Evolutionary conservation across 2,113 vertebrate species (phyloP).

Genomic region (Cyphomyrus discorhynchus): DNA sequence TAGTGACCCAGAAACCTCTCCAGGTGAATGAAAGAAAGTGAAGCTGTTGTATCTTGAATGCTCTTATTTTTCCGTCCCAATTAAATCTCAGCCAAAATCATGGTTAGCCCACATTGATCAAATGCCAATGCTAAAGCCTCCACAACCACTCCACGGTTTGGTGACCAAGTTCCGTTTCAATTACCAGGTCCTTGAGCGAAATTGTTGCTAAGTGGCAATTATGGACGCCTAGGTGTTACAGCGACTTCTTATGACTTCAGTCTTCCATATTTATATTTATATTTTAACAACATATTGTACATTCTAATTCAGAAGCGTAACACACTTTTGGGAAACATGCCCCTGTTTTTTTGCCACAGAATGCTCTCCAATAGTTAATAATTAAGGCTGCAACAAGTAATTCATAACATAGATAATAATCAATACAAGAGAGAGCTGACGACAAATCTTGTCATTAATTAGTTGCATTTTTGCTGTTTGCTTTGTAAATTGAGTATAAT

Average conservation of each 20-base stretch:
- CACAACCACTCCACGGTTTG: no score
- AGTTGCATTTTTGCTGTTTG: neutral
- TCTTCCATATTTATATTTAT: no score
- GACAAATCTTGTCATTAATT: neutral
- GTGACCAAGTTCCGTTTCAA: no score
- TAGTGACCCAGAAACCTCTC: neutral
- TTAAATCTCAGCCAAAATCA: neutral
- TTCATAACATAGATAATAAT: neutral
- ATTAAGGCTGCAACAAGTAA: neutral
- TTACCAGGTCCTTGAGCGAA: no score
- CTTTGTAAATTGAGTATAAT: neutral
- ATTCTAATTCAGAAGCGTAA: no score
- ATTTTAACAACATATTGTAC: no score
- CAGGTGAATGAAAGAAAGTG: neutral
- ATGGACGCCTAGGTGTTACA: no score
- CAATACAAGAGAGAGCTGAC: neutral
- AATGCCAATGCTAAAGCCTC: neutral
- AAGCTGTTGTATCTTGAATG: neutral
- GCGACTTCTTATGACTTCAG: no score
- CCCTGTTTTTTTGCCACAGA: no score
- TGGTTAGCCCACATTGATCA: neutral
- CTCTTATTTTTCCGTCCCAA: neutral
- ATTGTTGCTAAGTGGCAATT: no score
- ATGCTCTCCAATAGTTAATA: no score
- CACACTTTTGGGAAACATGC: no score